Percentiles rank a stretch among this genome's conserved stretches.
These are phyloP conservation scores for Ostrea edulis DNA, from an alignment of 1,140 invertebrate species.

Conservation along the genomic window DNA sequence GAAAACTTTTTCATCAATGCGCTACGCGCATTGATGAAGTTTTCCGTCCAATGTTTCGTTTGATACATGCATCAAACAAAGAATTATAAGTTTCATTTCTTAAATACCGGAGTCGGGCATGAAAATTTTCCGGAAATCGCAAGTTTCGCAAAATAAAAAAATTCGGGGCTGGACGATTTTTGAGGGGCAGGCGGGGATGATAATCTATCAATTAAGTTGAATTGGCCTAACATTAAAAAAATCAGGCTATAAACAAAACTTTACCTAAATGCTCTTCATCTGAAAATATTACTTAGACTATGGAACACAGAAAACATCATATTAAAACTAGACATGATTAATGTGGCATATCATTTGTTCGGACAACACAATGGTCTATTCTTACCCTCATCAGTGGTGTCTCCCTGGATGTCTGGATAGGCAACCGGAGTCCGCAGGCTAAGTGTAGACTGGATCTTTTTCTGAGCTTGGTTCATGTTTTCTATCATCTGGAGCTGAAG, in stretches of 20 bases:
- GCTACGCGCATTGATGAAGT: no score
- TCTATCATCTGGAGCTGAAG: conserved; percentile 51
- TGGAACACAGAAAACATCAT: background rate
- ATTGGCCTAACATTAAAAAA: background rate
- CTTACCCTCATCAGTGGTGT: conserved; percentile 41
- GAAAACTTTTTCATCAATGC: no score
- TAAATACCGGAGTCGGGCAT: no score
- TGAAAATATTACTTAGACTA: background rate
- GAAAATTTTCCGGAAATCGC: no score
- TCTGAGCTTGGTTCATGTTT: conserved; percentile 37
- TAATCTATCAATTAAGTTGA: no score
- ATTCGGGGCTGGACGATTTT: no score
- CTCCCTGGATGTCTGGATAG: conserved; percentile 19
- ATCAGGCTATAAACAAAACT: background rate
- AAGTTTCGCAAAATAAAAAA: no score
- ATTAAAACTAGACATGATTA: background rate
- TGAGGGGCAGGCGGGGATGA: no score
- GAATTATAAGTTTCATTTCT: no score
- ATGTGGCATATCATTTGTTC: background rate
- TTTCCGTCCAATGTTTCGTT: no score
- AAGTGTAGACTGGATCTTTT: conserved; percentile 6
- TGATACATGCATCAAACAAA: no score
- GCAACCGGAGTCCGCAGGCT: background rate
- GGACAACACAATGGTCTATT: background rate
- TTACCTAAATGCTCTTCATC: background rate